Conservation (phyloP, 1,140 invertebrate species). For the Neodiprion virginianus region DNA sequence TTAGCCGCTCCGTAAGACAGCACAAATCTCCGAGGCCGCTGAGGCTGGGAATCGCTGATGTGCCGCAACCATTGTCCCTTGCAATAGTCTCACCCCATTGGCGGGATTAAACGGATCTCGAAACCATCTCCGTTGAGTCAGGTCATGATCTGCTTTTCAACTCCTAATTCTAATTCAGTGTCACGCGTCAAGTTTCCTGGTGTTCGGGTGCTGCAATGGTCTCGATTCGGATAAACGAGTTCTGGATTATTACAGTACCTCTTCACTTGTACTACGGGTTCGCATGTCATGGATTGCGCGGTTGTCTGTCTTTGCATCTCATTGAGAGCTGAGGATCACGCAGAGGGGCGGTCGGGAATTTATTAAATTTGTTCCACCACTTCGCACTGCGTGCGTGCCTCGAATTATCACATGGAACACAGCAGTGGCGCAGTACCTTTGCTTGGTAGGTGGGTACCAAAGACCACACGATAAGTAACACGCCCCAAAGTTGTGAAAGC, state of each 20-base stretch:
- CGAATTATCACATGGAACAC: background rate
- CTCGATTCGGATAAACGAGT: too few species aligned
- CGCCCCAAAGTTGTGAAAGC: background rate
- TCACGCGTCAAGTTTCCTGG: too few species aligned
- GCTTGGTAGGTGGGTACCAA: background rate
- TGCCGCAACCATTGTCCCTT: background rate
- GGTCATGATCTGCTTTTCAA: background rate
- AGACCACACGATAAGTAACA: background rate
- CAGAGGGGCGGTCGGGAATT: background rate
- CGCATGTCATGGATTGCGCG: too few species aligned
- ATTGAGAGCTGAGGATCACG: too few species aligned
- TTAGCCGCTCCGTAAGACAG: background rate
- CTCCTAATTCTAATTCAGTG: background rate
- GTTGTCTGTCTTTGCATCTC: too few species aligned
- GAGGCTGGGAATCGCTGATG: background rate
- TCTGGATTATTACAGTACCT: too few species aligned
- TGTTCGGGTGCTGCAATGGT: too few species aligned
- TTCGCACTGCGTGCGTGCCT: background rate
- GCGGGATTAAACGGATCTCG: background rate
- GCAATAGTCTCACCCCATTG: background rate
- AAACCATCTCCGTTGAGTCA: background rate
- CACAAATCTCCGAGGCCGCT: background rate
- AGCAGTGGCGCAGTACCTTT: background rate
- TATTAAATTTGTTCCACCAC: background rate
- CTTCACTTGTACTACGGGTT: too few species aligned